phyloP scores from a whole-genome alignment of 2,113 vertebrate species.

The Uria lomvia region DNA sequence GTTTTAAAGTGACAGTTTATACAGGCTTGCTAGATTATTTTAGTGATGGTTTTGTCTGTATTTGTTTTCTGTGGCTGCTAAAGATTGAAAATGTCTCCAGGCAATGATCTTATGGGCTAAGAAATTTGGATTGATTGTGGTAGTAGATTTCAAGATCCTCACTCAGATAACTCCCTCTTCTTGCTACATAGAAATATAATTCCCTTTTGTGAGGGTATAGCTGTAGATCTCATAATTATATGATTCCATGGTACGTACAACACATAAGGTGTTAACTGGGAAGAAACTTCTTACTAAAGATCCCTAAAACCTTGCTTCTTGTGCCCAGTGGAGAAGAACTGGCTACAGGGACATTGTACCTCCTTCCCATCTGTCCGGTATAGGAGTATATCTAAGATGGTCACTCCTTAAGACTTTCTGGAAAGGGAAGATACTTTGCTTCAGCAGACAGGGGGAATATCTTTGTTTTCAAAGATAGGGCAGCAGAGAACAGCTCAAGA shows the following conservation, averaged over 20 bases:
- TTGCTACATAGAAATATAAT: neutral
- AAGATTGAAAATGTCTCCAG: neutral
- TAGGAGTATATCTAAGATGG: neutral
- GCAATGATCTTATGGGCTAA: rapidly evolving
- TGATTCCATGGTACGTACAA: neutral
- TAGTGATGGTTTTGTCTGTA: neutral
- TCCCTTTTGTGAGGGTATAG: neutral
- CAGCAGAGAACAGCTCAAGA: neutral
- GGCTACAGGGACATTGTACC: neutral
- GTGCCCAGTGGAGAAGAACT: neutral
- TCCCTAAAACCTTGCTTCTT: neutral
- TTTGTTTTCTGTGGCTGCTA: neutral
- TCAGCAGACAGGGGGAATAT: neutral
- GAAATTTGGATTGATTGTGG: rapidly evolving
- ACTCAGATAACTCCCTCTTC: neutral
- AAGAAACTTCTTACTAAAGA: neutral
- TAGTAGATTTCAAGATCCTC: neutral
- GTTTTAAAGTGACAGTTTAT: neutral
- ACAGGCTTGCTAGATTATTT: neutral
- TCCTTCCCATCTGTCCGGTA: neutral
- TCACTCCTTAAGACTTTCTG: neutral
- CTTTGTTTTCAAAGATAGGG: neutral
- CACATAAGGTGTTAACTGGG: neutral
- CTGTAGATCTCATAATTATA: neutral
- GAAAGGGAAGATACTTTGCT: neutral